Conservation (phyloP, 2,888 invertebrate genomes). For the Nomada ruficornis region DNA sequence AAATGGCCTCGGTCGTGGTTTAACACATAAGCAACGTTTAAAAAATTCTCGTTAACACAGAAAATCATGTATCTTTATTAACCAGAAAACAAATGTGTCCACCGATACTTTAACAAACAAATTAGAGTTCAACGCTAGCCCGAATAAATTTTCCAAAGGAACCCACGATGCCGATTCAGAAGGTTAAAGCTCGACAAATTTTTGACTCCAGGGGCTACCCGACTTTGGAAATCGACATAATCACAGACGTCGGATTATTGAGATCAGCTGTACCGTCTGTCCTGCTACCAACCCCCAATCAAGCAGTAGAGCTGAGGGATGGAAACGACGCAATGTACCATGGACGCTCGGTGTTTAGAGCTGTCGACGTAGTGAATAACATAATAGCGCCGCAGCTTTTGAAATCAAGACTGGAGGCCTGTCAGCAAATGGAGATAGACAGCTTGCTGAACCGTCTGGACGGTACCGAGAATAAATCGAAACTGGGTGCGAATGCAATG, state of each 20-base stretch:
- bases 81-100: not conserved
- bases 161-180: slow-evolving; percentile 85
- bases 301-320: slow-evolving; percentile 76
- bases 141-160: not conserved
- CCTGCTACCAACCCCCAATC: slow-evolving; percentile 70
- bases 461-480: slow-evolving; percentile 79
- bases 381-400: slow-evolving; percentile 79
- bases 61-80: not conserved
- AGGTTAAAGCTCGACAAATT: slow-evolving; percentile 88
- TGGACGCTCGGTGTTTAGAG: slow-evolving; percentile 78
- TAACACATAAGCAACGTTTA: not conserved
- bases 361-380: slow-evolving; percentile 79
- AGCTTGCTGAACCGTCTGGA: slow-evolving; percentile 75
- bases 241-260: slow-evolving; percentile 80
- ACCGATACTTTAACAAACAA: not conserved
- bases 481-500: slow-evolving; percentile 79
- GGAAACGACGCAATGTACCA: slow-evolving; percentile 75
- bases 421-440: slow-evolving; percentile 80
- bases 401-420: slow-evolving; percentile 77
- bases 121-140: no score
- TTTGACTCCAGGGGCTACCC: slow-evolving; percentile 90
- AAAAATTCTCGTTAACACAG: slow-evolving; percentile 19
- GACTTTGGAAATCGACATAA: slow-evolving; percentile 86
- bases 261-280: slow-evolving; percentile 78
- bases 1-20: slow-evolving; percentile 19